phyloP scores from a whole-genome alignment of 2,888 invertebrate species.

The Margaritifera margaritifera region DNA sequence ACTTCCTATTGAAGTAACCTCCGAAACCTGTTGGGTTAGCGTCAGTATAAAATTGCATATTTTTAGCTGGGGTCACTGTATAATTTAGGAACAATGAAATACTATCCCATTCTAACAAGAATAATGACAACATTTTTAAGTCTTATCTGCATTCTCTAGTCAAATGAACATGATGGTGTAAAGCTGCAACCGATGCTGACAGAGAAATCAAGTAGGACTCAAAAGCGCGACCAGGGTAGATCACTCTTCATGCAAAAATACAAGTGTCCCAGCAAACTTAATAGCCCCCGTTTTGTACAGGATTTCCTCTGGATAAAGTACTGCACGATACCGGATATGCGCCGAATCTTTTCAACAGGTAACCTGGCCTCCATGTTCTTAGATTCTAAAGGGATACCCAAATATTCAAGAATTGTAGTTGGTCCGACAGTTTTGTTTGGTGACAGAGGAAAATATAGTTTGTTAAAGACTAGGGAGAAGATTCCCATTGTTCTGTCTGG shows the following conservation, averaged over 20 bases:
- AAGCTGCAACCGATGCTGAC: constrained; percentile 11
- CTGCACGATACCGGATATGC: constrained; percentile 13
- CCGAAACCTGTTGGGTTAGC: constrained; percentile 6
- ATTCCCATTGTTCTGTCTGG: constrained; percentile 10
- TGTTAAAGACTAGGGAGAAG: constrained; percentile 8
- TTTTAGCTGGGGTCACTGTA: background rate
- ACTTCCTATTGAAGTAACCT: background rate
- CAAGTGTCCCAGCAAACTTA: constrained; percentile 22
- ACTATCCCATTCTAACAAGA: constrained; percentile 20
- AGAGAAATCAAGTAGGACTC: too few species aligned
- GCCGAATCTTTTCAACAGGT: too few species aligned
- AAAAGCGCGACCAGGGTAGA: constrained; percentile 27
- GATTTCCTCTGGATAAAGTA: constrained; percentile 10
- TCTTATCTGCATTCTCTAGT: constrained; percentile 16
- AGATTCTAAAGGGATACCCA: constrained; percentile 28
- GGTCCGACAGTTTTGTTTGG: constrained; percentile 25
- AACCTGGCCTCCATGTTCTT: constrained; percentile 20
- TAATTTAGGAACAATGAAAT: constrained; percentile 11
- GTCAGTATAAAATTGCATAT: constrained; percentile 2
- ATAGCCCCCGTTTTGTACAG: constrained; percentile 23
- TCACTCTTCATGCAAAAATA: constrained; percentile 22
- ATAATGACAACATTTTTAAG: constrained; percentile 19
- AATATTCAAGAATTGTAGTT: constrained; percentile 21
- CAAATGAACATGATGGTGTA: constrained; percentile 18
- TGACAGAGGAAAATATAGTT: constrained; percentile 21